phyloP scores from a whole-genome alignment of 1,140 invertebrate species.

The Coenobita brevimanus region DNA sequence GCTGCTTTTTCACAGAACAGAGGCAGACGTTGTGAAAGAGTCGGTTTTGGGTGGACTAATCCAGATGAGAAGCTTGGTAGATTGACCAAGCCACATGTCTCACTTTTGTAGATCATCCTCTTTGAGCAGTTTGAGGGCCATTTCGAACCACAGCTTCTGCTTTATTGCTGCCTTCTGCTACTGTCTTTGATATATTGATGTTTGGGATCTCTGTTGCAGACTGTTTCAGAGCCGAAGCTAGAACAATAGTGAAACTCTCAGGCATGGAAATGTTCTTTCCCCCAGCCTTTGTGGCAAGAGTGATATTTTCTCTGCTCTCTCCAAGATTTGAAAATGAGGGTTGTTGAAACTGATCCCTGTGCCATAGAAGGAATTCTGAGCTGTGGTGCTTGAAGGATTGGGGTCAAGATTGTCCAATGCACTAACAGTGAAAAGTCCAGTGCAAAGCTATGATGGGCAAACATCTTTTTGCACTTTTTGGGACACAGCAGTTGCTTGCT shows the following conservation, averaged over 20 bases:
- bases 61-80: conserved; percentile 23
- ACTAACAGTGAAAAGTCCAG: conserved; percentile 17
- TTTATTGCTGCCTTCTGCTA: conserved; percentile 11
- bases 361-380: conserved; percentile 25
- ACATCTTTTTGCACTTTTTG: not conserved
- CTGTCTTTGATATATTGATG: not conserved
- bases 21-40: conserved; percentile 12
- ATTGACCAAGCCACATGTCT: conserved; percentile 21
- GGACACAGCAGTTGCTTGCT: not conserved
- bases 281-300: not conserved
- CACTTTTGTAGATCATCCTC: conserved; percentile 10
- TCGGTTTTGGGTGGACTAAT: not conserved
- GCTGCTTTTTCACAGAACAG: conserved; percentile 19
- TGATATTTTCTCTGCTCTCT: conserved; percentile 20
- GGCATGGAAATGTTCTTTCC: conserved; percentile 1
- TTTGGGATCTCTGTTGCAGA: not conserved
- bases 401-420: conserved; percentile 35
- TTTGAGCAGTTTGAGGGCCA: not conserved
- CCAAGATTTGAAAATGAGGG: not conserved
- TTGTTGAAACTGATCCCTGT: conserved; percentile 24
- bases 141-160: conserved; percentile 13
- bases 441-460: not conserved
- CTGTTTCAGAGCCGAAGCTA: conserved; percentile 4
- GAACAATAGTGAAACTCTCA: conserved; percentile 4
- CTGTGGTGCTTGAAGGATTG: conserved; percentile 31